A percentile compares a stretch with the other conserved stretches of the same genome.
Conservation (phyloP, 2,888 invertebrate genomes). For the Acleris holmiana region DNA sequence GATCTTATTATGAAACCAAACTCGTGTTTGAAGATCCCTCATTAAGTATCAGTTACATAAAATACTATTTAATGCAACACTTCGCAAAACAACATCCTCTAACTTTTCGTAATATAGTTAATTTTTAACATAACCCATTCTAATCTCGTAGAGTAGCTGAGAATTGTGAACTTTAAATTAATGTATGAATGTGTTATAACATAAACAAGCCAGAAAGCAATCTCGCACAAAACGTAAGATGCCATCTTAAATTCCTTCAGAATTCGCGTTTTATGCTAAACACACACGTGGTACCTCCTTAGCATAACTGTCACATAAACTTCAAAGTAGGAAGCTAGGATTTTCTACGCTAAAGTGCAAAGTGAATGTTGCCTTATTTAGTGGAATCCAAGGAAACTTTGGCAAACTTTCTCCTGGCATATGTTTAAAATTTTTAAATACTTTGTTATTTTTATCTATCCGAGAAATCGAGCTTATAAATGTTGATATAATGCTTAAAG, state of each 20-base stretch:
- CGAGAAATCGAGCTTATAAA: too few relatives aligned
- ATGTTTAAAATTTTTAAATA: background rate
- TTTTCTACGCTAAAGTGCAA: constrained; percentile 27
- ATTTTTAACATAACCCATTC: too few relatives aligned
- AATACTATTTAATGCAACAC: too few relatives aligned
- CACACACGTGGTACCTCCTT: constrained; percentile 32
- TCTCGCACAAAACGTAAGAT: constrained; percentile 7
- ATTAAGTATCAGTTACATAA: too few relatives aligned
- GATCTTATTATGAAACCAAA: too few relatives aligned
- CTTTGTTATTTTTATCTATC: background rate
- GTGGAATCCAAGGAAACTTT: constrained; percentile 2
- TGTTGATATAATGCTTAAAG: too few relatives aligned
- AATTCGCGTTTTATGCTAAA: constrained; percentile 25
- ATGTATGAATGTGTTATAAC: background rate
- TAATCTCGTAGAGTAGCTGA: too few relatives aligned
- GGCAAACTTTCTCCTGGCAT: background rate
- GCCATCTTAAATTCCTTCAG: constrained; percentile 31
- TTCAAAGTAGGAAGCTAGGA: constrained; percentile 24
- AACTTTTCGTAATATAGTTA: too few relatives aligned
- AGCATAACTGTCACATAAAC: constrained; percentile 36
- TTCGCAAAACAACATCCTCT: too few relatives aligned
- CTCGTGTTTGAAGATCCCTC: too few relatives aligned
- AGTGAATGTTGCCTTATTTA: constrained; percentile 28
- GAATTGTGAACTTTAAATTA: background rate
- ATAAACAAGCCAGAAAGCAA: constrained; percentile 13